These are phyloP conservation scores for Dyspetes luteomarginatus DNA, from an alignment of 2,888 invertebrate species.

Conservation along the genomic window DNA sequence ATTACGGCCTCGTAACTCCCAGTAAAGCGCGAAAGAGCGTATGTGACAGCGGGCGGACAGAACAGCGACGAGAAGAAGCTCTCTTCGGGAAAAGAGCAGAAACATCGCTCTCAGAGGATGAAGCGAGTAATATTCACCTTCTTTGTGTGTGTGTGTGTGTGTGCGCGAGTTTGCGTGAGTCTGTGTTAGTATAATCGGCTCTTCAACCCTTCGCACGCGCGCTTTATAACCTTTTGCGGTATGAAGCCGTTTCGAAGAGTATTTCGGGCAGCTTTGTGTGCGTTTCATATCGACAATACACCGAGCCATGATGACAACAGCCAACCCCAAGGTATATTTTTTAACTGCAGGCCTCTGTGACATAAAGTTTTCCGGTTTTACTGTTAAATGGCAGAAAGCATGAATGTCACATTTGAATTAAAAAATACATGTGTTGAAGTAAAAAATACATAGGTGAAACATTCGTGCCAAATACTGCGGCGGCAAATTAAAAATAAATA, in stretches of 20 bases:
- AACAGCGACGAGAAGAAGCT: conserved; percentile 53
- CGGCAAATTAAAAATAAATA: too few relatives aligned
- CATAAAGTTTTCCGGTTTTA: neutral
- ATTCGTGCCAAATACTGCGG: too few relatives aligned
- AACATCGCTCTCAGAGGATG: conserved; percentile 8
- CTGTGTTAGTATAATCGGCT: conserved; percentile 12
- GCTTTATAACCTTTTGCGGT: conserved; percentile 47
- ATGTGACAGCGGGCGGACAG: conserved; percentile 76
- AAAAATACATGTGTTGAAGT: too few relatives aligned
- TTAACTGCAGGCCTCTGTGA: neutral
- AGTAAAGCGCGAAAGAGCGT: conserved; percentile 79
- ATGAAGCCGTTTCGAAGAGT: conserved; percentile 1
- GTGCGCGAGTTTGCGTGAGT: neutral
- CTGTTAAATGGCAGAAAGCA: too few relatives aligned
- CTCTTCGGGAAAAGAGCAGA: conserved; percentile 26
- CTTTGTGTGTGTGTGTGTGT: conserved; percentile 7
- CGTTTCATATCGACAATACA: neutral
- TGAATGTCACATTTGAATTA: too few relatives aligned
- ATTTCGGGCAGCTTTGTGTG: neutral
- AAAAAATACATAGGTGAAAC: too few relatives aligned
- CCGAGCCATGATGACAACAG: neutral
- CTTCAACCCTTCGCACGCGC: conserved; percentile 10
- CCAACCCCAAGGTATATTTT: neutral
- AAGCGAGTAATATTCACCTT: conserved; percentile 36
- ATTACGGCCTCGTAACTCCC: conserved; percentile 82